A percentile compares a stretch with the other conserved stretches of the same genome.
These are phyloP conservation scores for Gymnarchus niloticus DNA, from an alignment of 2,113 vertebrate genomes.

Conservation along the genomic window DNA sequence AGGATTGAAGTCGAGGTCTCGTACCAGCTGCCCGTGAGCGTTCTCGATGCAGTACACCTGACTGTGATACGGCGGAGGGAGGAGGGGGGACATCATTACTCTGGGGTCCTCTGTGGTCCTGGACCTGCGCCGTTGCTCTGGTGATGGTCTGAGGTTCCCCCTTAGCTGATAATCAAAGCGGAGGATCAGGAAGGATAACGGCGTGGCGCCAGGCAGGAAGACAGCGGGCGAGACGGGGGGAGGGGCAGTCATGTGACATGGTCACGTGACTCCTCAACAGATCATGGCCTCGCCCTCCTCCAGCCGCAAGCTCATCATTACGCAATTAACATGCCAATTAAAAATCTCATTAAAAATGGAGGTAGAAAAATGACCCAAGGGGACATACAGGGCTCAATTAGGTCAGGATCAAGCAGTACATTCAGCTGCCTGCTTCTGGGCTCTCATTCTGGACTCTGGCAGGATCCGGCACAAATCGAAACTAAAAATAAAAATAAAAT, in stretches of 20 bases:
- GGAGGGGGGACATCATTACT: neutral
- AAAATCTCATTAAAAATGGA: conserved; percentile 71
- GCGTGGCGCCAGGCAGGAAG: neutral
- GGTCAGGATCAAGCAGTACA: conserved; percentile 53
- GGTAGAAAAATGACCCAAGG: conserved; percentile 59
- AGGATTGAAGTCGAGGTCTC: conserved; percentile 97
- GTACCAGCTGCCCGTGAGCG: conserved; percentile 93
- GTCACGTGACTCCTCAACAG: too few relatives aligned
- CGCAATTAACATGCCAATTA: conserved; percentile 74
- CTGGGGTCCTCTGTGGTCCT: neutral
- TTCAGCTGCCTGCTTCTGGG: neutral
- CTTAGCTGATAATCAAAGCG: neutral
- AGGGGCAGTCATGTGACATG: too few relatives aligned
- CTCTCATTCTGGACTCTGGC: neutral
- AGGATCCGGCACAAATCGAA: conserved; percentile 20
- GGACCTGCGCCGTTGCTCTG: neutral
- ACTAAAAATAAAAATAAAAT: neutral
- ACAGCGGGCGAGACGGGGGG: neutral
- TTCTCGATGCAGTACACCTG: conserved; percentile 98
- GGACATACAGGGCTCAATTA: conserved; percentile 57
- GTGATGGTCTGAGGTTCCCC: too few relatives aligned
- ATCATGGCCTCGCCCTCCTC: conserved; percentile 9
- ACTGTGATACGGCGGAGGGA: conserved; percentile 51
- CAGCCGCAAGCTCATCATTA: conserved; percentile 61
- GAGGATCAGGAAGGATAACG: neutral